Base-by-base conservation (phyloP, 2,888 invertebrate genomes). In the Escarpia spicata region DNA sequence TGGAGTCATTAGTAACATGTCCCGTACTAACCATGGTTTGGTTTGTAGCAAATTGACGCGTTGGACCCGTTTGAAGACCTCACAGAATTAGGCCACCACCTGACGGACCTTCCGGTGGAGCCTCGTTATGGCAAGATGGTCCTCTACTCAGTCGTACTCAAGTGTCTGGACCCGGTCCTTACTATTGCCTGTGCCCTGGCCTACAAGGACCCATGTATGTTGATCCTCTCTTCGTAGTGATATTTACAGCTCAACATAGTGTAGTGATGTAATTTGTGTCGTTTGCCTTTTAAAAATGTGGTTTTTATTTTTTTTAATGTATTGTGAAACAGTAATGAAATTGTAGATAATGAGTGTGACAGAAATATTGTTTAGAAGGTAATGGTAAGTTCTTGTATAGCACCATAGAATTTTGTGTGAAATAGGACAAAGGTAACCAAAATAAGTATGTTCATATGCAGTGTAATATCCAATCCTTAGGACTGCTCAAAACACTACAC, bases 41-140 rank as follows among this genome's bases (percentile, higher is more conserved):
- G n/a, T 52, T 93, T 94, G 19, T 97, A 98, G 97, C 98, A 98
- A 3, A 98, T 99, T 92, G 98, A 98, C 94, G 98, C 99, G 0
- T 96, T 99, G 90, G 98, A 98, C 93, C 97, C 98, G 0, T 97
- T 98, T 97, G 99, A 99, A 96, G 98, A 98, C 95, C 97, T 99
- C 92, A 99, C 99, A 0, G 98, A 98, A 95, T 97, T 99, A 92
- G 99, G 99, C 0, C 97, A 97, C 93, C 98, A 99, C 96, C 97
- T 99, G 92, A 97, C 99, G n/a, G 98, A 99, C 96, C 97, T 99
- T 91, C 98, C 99, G 0, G 97, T 99, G 1, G 99, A 99, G 95
- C 99, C 99, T 0, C 98, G 98, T 94, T 97, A 99, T 91, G 99
- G 98, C 6, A 99, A 99, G 96, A 98, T 98, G 97, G 96, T 99